Base-by-base conservation (phyloP, 2,797 vertebrate species). In the Poecilia velifera region DNA sequence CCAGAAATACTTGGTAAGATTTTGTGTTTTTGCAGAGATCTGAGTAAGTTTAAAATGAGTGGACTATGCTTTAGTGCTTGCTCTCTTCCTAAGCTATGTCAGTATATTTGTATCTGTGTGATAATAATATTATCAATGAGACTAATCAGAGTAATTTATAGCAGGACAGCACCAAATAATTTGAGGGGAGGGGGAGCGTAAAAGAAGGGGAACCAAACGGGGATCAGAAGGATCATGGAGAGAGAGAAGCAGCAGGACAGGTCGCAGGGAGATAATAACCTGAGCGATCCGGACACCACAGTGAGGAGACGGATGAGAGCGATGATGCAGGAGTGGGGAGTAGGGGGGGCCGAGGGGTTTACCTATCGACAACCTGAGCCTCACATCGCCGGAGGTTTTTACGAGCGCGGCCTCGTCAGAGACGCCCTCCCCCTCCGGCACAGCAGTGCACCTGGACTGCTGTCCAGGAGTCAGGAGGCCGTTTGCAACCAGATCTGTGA, bases 351-450 rank as follows among this genome's bases (percentile, higher is more conserved):
- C 31, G 78, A 57, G 74, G 70, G 89, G 86, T 92, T 95, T 96
- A 95, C 94, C 95, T 95, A 95, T 84, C 71, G 91, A 92, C 90
- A 94, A 92, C 91, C 94, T 94, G 92, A 94, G 89, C 82, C 89
- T 94, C 92, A 89, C 89, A 89, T 89, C 92, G 87, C 81, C 77
- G 86, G 91, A 89, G 89, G 20, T 91, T 90, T 94, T 89, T 90
- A 90, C 80, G 84, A 87, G 88, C 82, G 84, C 79, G 31, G 90
- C 92, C 84, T 91, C 79, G 78, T 78, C 88, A 92, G 89, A 87
- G 91, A 89, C 90, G 75, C 90, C 89, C 88, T 74, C 85, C 79
- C 85, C 86, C 83, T 84, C 85, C 90, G 84, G 81, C 87, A 76
- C 86, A 90, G 90, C 86, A 89, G 92, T 76, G 79, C 78, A 70